Percentiles rank a stretch among this genome's conserved stretches.
phyloP scores from a whole-genome alignment of 2,113 vertebrate species.

The Rhizomys pruinosus region DNA sequence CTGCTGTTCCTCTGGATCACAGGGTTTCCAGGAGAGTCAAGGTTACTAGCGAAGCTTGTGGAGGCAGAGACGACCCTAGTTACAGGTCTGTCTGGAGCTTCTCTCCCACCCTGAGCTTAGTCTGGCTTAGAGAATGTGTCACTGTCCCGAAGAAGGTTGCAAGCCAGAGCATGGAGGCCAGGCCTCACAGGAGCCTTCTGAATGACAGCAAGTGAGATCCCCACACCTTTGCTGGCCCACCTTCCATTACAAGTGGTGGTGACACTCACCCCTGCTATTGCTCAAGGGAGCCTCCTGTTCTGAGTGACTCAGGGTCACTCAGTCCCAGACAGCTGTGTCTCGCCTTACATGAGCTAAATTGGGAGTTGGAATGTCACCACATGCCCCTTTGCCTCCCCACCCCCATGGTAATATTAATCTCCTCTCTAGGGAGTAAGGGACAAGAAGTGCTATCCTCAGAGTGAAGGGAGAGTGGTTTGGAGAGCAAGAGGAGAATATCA shows the following conservation, averaged over 20 bases:
- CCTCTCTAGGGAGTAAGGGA: conserved; percentile 58
- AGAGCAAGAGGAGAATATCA: conserved; percentile 29
- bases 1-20: neutral
- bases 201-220: neutral
- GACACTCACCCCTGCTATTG: neutral
- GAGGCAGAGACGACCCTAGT: neutral
- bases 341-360: conserved; percentile 85
- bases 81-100: neutral
- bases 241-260: neutral
- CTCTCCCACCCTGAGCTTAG: neutral
- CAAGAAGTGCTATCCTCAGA: conserved; percentile 36
- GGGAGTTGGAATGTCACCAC: conserved; percentile 83
- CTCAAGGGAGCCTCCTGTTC: conserved; percentile 41
- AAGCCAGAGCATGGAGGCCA: neutral
- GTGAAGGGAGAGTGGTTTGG: conserved; percentile 3
- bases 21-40: neutral
- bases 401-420: conserved; percentile 81
- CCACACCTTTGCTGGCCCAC: neutral
- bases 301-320: conserved; percentile 86
- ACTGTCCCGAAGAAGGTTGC: neutral
- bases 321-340: conserved; percentile 85
- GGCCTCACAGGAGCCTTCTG: neutral
- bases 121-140: neutral
- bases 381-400: conserved; percentile 72
- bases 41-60: neutral